Base-by-base conservation (phyloP, 1,140 invertebrate species). In the Nomia melanderi region DNA sequence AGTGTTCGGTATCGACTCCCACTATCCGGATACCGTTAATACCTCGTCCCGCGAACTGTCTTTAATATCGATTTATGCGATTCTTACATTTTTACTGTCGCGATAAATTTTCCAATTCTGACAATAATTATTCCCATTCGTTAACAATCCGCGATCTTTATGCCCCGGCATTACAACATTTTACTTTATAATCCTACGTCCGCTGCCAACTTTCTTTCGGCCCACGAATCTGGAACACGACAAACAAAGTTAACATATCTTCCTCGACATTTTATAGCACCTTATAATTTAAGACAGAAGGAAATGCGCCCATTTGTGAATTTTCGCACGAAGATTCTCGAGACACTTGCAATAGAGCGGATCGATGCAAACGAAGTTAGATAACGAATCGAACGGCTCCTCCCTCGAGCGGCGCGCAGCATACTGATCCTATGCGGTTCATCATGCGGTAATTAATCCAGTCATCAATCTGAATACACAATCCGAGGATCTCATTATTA, bases 401-500 rank as follows among this genome's bases (percentile, higher is more conserved):
- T 31, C 1, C 7, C 41, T 2, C 1, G 17, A n/a, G 6, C 14
- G 47, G 25, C 29, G 36, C n/a, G 17, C 4, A 36, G 9, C 33
- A 25, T 0, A n/a, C 27, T 1, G 6, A 36, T 29, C 3, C 23
- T 14, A 9, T n/a, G 23, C n/a, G 17, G n/a, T 23, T 14, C 31
- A 9, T 6, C 2, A 7, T 11, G 23, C 23, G 17, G 25, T 44
- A 62, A 59, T 23, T n/a, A 25, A 71, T 7, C n/a, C 14, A 29
- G 6, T 54, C 47, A 74, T 74, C 50, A 56, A 65, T 74, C 71
- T 74, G 39, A 29, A 65, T 64, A 56, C 47, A 39, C n/a, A 31
- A 25, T n/a, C 27, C 36, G 47, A 5, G n/a, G 27, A 41, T 56
- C 62, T 65, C 47, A 54, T 74, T 65, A 74, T 25, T 54, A 25